Evolutionary conservation across 2,797 vertebrate genomes (phyloP).

Genomic region (Hydrolagus colliei): DNA sequence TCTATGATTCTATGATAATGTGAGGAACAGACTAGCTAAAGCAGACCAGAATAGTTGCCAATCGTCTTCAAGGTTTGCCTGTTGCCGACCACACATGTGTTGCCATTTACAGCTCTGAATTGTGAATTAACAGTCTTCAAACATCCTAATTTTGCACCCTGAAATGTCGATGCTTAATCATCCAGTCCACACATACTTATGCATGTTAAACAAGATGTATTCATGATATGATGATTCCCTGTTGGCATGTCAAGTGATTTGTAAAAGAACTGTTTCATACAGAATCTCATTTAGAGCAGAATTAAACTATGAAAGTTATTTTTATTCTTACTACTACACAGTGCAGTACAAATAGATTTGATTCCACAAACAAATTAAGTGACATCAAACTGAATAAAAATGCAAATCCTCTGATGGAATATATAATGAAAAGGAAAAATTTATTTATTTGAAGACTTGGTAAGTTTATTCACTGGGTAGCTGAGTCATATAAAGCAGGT

Average conservation of each 20-base stretch:
- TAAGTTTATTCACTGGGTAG: too few species aligned
- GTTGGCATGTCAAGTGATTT: not conserved
- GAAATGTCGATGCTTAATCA: not conserved
- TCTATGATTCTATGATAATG: too few species aligned
- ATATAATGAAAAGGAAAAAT: too few species aligned
- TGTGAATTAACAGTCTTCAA: not conserved
- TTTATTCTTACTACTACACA: not conserved
- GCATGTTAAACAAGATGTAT: not conserved
- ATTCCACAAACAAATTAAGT: not conserved
- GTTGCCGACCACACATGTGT: not conserved
- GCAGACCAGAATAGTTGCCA: too few species aligned
- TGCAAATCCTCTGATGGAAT: not conserved
- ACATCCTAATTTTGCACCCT: not conserved
- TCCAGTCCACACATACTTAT: not conserved
- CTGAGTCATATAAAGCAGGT: too few species aligned
- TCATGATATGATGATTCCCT: not conserved
- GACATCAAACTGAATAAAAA: not conserved
- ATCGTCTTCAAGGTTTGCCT: too few species aligned
- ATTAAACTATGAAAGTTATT: slow-evolving; percentile 15
- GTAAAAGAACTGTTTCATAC: not conserved
- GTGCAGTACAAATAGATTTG: too few species aligned
- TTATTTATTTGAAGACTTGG: too few species aligned
- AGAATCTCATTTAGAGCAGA: not conserved
- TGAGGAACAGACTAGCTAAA: too few species aligned
- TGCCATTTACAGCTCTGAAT: not conserved